phyloP scores from a whole-genome alignment of 2,888 invertebrate genomes.

The Anthoptus insignis region DNA sequence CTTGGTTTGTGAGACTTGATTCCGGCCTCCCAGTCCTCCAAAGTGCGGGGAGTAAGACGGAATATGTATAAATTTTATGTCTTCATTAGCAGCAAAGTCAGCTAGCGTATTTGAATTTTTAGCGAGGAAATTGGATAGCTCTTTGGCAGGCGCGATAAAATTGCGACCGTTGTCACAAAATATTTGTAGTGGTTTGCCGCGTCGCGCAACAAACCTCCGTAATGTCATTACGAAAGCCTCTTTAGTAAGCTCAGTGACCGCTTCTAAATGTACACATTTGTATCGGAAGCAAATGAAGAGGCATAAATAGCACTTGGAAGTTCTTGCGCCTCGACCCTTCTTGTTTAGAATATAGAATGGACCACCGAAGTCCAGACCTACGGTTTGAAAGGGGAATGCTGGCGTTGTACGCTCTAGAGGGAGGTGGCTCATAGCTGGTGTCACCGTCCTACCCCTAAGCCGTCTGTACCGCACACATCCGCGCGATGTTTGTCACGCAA shows the following conservation, averaged over 20 bases:
- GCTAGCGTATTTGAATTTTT: neutral
- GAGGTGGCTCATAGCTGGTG: neutral
- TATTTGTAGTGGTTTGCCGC: conserved; percentile 53
- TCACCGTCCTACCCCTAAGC: conserved; percentile 23
- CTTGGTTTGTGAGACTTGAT: conserved; percentile 35
- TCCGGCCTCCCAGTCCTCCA: conserved; percentile 40
- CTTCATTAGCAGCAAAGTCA: neutral
- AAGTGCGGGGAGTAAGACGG: conserved; percentile 45
- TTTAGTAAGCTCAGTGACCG: conserved; percentile 48
- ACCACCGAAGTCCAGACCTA: conserved; percentile 25
- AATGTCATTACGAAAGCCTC: conserved; percentile 51
- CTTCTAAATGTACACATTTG: conserved; percentile 51
- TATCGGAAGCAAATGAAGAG: conserved; percentile 49
- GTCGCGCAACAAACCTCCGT: conserved; percentile 50
- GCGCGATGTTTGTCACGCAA: conserved; percentile 41
- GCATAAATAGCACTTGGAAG: conserved; percentile 23
- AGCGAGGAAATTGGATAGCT: neutral
- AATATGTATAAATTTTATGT: conserved; percentile 34
- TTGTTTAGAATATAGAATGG: conserved; percentile 24
- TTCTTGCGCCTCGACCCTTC: conserved; percentile 22
- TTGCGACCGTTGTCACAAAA: conserved; percentile 52
- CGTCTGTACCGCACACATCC: conserved; percentile 43
- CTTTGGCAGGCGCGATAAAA: conserved; percentile 37
- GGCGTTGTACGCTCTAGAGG: conserved; percentile 8
- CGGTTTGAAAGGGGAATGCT: conserved; percentile 6